Evolutionary conservation across 1,140 invertebrate species (phyloP).

Genomic region (Drosophila willistoni): DNA sequence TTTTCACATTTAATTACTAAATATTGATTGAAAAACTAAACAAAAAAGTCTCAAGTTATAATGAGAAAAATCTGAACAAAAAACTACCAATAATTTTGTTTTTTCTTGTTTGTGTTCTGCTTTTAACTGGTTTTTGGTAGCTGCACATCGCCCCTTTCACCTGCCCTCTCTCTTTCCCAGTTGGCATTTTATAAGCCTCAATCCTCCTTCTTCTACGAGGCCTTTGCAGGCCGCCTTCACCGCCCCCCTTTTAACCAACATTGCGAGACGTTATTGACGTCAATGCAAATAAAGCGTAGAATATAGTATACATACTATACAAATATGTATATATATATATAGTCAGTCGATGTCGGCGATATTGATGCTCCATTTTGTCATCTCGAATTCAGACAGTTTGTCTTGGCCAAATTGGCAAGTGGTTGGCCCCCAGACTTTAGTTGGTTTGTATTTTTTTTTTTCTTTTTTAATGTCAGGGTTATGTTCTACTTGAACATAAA

Average conservation of each 20-base stretch:
- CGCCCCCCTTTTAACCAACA: slow-evolving; percentile 14
- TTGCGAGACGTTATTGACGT: slow-evolving; percentile 62
- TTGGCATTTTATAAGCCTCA: slow-evolving; percentile 24
- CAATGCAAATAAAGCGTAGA: slow-evolving; percentile 72
- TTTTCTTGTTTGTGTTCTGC: background rate
- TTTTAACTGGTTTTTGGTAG: slow-evolving; percentile 23
- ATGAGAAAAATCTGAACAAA: background rate
- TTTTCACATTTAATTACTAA: background rate
- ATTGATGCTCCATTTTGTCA: slow-evolving; percentile 19
- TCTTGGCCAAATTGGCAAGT: slow-evolving; percentile 31
- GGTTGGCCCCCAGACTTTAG: background rate
- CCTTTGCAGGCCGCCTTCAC: background rate
- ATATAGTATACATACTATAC: slow-evolving; percentile 10
- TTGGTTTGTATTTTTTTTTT: slow-evolving; percentile 18
- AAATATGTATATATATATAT: background rate
- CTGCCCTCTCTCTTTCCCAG: background rate
- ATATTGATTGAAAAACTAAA: background rate
- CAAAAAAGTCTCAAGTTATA: background rate
- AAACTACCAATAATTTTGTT: slow-evolving; percentile 3
- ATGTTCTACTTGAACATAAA: slow-evolving; percentile 54
- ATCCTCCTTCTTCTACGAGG: slow-evolving; percentile 14
- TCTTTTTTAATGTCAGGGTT: slow-evolving; percentile 70
- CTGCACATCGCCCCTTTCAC: slow-evolving; percentile 30
- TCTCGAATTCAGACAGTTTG: slow-evolving; percentile 23
- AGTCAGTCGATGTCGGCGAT: slow-evolving; percentile 1